These are phyloP conservation scores for Phylloscopus trochilus DNA, from an alignment of 2,113 vertebrate genomes.

Conservation along the genomic window DNA sequence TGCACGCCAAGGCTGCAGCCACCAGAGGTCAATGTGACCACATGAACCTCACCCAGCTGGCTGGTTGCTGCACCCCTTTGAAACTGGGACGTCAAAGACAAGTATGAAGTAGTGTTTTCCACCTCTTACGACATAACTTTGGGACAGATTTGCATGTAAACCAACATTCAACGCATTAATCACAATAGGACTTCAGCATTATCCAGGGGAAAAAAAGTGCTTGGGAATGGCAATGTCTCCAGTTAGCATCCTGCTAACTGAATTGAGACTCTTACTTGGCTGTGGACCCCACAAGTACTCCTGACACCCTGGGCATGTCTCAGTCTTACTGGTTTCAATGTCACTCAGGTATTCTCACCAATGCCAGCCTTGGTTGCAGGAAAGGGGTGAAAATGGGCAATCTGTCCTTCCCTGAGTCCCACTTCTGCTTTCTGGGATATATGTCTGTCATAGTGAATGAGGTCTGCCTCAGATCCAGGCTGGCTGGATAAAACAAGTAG, in stretches of 20 bases:
- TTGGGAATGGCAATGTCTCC: neutral
- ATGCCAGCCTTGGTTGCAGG: neutral
- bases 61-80: neutral
- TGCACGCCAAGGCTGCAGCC: conserved; percentile 21
- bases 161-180: neutral
- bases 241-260: neutral
- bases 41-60: neutral
- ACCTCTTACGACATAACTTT: neutral
- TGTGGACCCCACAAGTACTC: neutral
- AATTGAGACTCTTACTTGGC: neutral
- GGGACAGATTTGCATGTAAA: neutral
- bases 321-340: neutral
- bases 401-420: neutral
- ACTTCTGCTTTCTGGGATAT: neutral
- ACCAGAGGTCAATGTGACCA: conserved; percentile 59
- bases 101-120: neutral
- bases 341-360: neutral
- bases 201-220: neutral
- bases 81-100: neutral
- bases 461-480: neutral
- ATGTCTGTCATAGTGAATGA: neutral
- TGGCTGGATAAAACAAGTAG: neutral
- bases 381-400: neutral
- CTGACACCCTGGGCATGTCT: neutral
- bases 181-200: neutral